Evolutionary conservation across 2,113 vertebrate genomes (phyloP).

Genomic region (Mesoclemmys tuberculata): DNA sequence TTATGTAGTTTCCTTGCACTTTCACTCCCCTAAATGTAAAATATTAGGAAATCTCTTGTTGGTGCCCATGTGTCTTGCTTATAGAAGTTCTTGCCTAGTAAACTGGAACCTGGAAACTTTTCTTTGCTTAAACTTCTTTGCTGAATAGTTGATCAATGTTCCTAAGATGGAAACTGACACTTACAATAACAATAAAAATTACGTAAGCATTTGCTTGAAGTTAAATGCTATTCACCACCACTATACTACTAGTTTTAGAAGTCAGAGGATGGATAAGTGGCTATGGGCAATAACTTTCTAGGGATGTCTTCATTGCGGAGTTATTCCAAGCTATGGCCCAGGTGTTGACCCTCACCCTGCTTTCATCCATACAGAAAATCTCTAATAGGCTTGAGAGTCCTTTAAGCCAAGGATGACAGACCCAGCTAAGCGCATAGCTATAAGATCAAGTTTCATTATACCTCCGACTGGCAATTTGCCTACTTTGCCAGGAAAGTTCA

Average conservation of each 20-base stretch:
- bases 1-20: not conserved
- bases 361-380: not conserved
- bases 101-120: not conserved
- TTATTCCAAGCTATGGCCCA: too few relatives aligned
- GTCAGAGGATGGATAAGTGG: not conserved
- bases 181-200: not conserved
- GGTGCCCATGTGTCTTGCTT: not conserved
- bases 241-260: not conserved
- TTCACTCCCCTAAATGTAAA: not conserved
- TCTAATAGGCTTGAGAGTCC: not conserved
- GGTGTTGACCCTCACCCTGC: not conserved
- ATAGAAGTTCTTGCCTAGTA: not conserved
- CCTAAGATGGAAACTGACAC: not conserved
- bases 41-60: not conserved
- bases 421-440: not conserved
- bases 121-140: not conserved
- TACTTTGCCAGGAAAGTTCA: not conserved
- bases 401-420: not conserved
- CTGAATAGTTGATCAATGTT: fast-evolving
- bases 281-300: not conserved
- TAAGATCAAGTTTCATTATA: not conserved
- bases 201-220: not conserved
- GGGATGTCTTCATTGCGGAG: not conserved
- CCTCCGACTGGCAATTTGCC: not conserved
- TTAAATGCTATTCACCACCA: not conserved